Percentiles rank a stretch among this genome's conserved stretches.
Evolutionary conservation across 2,888 invertebrate genomes (phyloP).

Genomic region (Hyalella azteca): DNA sequence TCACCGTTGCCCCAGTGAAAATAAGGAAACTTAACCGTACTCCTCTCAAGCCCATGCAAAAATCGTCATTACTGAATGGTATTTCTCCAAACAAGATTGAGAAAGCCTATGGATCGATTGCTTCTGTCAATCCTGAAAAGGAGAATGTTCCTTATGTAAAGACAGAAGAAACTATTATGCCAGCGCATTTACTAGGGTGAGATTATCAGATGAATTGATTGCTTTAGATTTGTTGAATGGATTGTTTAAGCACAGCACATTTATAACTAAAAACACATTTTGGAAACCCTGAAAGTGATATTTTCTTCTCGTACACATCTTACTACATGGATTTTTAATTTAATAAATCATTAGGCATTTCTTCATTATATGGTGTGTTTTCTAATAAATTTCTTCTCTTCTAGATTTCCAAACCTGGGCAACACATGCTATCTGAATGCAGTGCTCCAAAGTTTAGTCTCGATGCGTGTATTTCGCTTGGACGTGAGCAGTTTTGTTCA

Average conservation of each 20-base stretch:
- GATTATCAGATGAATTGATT: not conserved
- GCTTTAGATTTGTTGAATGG: slow-evolving; percentile 41
- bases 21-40: not conserved
- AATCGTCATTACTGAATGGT: slow-evolving; percentile 41
- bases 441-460: slow-evolving; percentile 54
- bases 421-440: slow-evolving; percentile 59
- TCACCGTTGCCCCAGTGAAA: not conserved
- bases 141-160: slow-evolving; percentile 43
- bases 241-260: no score
- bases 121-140: slow-evolving; percentile 38
- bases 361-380: not conserved
- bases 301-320: no score
- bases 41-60: not conserved
- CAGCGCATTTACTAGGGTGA: not conserved
- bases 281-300: not conserved
- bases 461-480: slow-evolving; percentile 48
- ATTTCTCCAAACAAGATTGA: slow-evolving; percentile 49
- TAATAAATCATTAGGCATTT: not conserved
- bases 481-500: slow-evolving; percentile 37
- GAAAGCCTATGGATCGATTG: slow-evolving; percentile 41
- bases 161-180: not conserved
- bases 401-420: slow-evolving; percentile 58
- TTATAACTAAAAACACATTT: not conserved
- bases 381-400: not conserved
- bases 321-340: no score